Base-by-base conservation (phyloP, 2,113 vertebrate species). In the Plecturocebus donacophilus region DNA sequence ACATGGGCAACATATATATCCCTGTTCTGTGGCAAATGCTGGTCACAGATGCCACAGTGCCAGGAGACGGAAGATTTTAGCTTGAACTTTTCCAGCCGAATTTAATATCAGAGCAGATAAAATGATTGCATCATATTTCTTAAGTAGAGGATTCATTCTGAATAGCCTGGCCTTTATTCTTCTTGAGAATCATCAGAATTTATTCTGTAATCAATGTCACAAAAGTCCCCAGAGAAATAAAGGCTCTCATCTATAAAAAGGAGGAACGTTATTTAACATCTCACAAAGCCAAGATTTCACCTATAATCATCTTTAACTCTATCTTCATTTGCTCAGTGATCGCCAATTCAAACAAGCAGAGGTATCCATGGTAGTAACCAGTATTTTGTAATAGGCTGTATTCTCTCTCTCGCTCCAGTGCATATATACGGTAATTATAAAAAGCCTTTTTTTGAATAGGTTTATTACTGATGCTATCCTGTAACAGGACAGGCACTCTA, bases 111-210 rank as follows among this genome's bases (percentile, higher is more conserved):
- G 38, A 73, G 64, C 73, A 42, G 54, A 42, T 38, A 45, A 95
- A 95, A 95, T 42, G 42, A 94, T 56, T 89, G 52, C n/a, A 71
- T 49, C 66, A 6, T 77, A 84, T 80, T 40, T 93, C 61, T 80
- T 45, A 89, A 89, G 73, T 49, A 11, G 30, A 68, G 3, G 5
- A 80, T 79, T 61, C 94, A 49, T 96, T 87, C 75, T 90, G 52
- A 81, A 45, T 87, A 47, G 40, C 45, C 79, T 83, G 56, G 42
- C 20, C 47, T 95, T 91, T 38, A 56, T 47, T 42, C n/a, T 35
- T 95, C 75, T 47, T 64, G 61, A 80, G 21, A 49, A 93, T 91
- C 66, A 91, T 91, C 73, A 91, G 71, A 97, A 85, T 91, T 93
- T 80, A 83, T 70, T 96, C 56, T 84, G 21, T 35, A 84, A 89